Evolutionary conservation across 1,140 invertebrate genomes (phyloP).

Genomic region (Phymastichus coffea): DNA sequence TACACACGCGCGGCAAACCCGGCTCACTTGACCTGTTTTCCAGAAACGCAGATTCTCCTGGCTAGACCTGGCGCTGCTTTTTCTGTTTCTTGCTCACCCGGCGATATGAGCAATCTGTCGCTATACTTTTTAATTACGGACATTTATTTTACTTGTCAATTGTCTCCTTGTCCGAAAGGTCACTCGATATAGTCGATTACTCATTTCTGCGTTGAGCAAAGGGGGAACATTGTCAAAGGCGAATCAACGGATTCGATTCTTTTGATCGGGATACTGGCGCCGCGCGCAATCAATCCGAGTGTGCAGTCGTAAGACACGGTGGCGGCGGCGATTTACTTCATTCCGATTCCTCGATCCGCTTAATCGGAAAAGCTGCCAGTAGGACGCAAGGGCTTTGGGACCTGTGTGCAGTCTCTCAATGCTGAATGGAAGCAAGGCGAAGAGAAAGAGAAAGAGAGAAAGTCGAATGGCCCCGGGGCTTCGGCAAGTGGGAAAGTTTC

Average conservation of each 20-base stretch:
- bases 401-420: background rate
- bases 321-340: background rate
- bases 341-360: conserved; percentile 3
- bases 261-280: background rate
- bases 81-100: no score
- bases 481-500: conserved; percentile 42
- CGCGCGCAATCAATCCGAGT: conserved; percentile 17
- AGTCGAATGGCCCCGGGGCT: conserved; percentile 21
- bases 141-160: no score
- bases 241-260: conserved; percentile 1
- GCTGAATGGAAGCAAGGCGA: background rate
- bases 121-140: no score
- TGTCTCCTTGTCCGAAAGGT: no score
- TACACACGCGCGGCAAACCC: no score
- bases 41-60: background rate
- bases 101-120: no score
- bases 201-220: no score
- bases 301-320: background rate
- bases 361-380: conserved; percentile 23
- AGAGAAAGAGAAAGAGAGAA: background rate
- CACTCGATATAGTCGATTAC: no score
- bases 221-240: no score
- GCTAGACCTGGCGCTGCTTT: no score
- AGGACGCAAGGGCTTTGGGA: conserved; percentile 12
- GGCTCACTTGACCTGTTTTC: conserved; percentile 3